Evolutionary conservation across 2,113 vertebrate species (phyloP), one percentile per base, ranked within the genome.

Genomic region (Calidris pygmaea): DNA sequence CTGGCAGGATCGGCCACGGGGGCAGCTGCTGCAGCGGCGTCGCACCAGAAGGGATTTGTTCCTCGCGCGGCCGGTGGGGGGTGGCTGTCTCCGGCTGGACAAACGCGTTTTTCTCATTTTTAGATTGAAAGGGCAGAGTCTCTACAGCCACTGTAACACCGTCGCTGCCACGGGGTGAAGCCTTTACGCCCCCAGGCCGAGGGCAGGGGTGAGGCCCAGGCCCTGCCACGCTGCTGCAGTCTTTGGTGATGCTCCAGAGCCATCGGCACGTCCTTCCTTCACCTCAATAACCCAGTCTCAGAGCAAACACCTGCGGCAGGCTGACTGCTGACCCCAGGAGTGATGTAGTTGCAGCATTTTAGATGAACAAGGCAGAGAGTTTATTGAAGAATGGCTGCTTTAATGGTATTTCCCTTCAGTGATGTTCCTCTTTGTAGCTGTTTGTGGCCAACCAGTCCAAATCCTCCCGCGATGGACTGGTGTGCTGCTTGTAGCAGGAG

Each of bases 91-190:
- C 6, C 1, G 8, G 16, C 32, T 47, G 74, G 26, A 10, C 1
- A 0, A 4, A 3, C 0, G 0, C 0, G 0, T 10, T 18, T n/a
- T 34, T 34, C 75, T 76, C 56, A 1, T 1, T 2, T 43, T 30
- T 15, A 18, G 87, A 16, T 13, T 4, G 30, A 34, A 39, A 41
- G 48, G 43, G 30, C 72, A 37, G 53, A 29, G 56, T 41, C 66
- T 82, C 22, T 10, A 7, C 41, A 14, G 3, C 37, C 14, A 0
- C 34, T 47, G 15, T 7, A 1, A 6, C 5, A 7, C 0, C 9
- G 27, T 39, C 53, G 9, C 19, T 59, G 72, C 35, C 2, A 9
- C 14, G 8, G 52, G 39, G 65, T 9, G 7, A 50, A 53, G 65
- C 65, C 53, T 41, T 45, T 12, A 0, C 15, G 2, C 16, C 68